A percentile compares a stretch with the other conserved stretches of the same genome.
Conservation (phyloP, 1,140 invertebrate species). For the honey bee (Apis mellifera) region Amel_HAv3.1 CM009935.2:7077001-7077500, state of each 20-base stretch:
- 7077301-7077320: conserved; percentile 40
- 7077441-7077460: conserved; percentile 1
- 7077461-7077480: not conserved
- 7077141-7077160: conserved; percentile 97
- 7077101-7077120: conserved; percentile 95
- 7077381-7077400: conserved; percentile 33
- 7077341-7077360: conserved; percentile 22
- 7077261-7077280: conserved; percentile 98
- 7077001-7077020: conserved; percentile 68
- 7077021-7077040: conserved; percentile 82
- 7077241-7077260: conserved; percentile 99
- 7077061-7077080: conserved; percentile 98
- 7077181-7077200: conserved; percentile 97
- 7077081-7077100: conserved; percentile 94
- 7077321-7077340: conserved; percentile 47
- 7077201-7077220: conserved; percentile 93
- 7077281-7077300: conserved; percentile 80
- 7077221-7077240: conserved; percentile 97
- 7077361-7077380: conserved; percentile 5
- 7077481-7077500: conserved; percentile 37
- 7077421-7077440: conserved; percentile 3
- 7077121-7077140: conserved; percentile 99
- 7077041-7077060: conserved; percentile 95
- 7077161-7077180: conserved; percentile 95
- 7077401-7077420: conserved; percentile 1